Base-by-base conservation (phyloP, 2,888 invertebrate species). In the Eupithecia dodoneata region DNA sequence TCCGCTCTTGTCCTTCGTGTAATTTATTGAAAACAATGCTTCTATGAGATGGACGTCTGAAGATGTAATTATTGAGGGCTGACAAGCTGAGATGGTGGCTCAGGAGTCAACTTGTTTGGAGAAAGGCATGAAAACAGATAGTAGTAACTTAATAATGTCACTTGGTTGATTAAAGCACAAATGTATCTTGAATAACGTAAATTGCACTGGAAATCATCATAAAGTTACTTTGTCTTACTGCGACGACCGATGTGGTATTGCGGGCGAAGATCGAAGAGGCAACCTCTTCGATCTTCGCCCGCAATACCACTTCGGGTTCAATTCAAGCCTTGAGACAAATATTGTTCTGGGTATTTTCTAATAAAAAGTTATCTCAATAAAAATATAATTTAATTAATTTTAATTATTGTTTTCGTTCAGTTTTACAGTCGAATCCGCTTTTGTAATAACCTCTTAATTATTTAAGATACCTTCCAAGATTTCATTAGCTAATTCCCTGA, bases 11-110 rank as follows among this genome's bases (percentile, higher is more conserved):
- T 92, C 91, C 92, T 91, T 80, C 86, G 89, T 85, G 89, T 94
- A 95, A 95, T 94, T 94, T 93, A 94, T 94, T 93, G 94, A 94
- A 94, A 95, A 95, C 95, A 95, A 93, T 91, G 90, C 85, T 82
- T 82, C 85, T 85, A 82, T 72, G 70, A 79, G 81, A 80, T 79
- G 83, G 81, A 81, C 84, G 75, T 75, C 79, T 81, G 76, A 78
- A 75, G 71, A 59, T 79, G 80, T 77, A 18, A 79, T 75, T 76
- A 78, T 73, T 76, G 74, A 72, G 76, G 82, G 63, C 73, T 63
- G 73, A 78, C 71, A 73, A 73, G 66, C 52, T 71, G 15, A 10
- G 30, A 66, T 41, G n/a, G 41, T 41, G 18, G 45, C 7, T 42
- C 66, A 42, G 3, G 66, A 41, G 66, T 41, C 42, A 66, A 15